Conservation (phyloP, 1,140 invertebrate species). For the Physella acuta region DNA sequence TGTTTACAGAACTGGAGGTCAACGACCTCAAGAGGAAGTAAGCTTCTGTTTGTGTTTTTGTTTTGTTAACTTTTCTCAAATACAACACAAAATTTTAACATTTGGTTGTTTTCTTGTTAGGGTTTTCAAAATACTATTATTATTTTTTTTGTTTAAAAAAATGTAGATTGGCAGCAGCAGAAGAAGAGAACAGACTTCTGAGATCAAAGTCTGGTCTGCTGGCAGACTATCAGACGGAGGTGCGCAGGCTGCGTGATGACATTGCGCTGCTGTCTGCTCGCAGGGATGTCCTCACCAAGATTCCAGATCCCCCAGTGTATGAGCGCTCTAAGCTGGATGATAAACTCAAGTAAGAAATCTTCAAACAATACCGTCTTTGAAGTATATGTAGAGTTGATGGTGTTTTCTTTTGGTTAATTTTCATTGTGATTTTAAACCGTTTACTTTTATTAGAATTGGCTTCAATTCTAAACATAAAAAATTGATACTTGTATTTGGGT, state of each 20-base stretch:
- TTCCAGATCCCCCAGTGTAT: background rate
- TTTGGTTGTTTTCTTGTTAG: too few species aligned
- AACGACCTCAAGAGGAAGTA: conserved; percentile 55
- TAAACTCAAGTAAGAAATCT: conserved; percentile 13
- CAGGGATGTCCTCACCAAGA: conserved; percentile 29
- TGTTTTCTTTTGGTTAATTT: too few species aligned
- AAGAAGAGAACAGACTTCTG: conserved; percentile 52
- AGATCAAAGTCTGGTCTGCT: conserved; percentile 48
- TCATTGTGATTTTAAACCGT: too few species aligned
- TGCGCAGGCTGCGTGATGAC: conserved; percentile 54
- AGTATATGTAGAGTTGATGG: background rate
- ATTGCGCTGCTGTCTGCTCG: conserved; percentile 47
- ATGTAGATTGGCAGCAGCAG: conserved; percentile 47
- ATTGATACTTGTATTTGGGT: too few species aligned
- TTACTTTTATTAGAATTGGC: too few species aligned
- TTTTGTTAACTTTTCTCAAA: background rate
- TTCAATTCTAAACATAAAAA: too few species aligned
- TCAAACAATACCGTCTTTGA: too few species aligned
- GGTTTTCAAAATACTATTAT: too few species aligned
- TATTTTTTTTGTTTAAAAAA: too few species aligned
- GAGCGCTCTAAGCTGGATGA: conserved; percentile 18
- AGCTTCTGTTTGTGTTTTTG: too few species aligned
- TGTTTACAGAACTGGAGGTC: conserved; percentile 56
- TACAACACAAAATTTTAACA: background rate
- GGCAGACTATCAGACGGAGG: conserved; percentile 53